These are phyloP conservation scores for Oxycera nigricornis DNA, from an alignment of 2,888 invertebrate genomes.

Conservation along the genomic window DNA sequence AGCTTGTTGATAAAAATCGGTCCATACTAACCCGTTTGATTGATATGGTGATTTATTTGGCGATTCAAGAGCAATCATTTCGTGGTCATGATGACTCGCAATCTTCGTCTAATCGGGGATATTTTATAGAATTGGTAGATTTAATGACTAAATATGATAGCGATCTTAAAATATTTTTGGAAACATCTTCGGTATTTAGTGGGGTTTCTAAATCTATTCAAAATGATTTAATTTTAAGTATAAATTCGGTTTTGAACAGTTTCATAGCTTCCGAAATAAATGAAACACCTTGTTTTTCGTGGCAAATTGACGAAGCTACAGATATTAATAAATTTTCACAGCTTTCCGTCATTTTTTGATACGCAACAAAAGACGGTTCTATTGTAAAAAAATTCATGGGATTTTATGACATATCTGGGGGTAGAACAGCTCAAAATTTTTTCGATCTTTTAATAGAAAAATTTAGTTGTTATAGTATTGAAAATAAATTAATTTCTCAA, in stretches of 20 bases:
- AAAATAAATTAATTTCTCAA: not conserved
- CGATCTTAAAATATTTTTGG: not conserved
- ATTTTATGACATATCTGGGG: not conserved
- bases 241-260: not conserved
- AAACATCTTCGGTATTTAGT: not conserved
- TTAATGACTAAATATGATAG: not conserved
- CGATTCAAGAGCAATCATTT: not conserved
- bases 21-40: not conserved
- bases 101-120: not conserved
- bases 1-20: not conserved
- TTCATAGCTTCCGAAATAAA: not conserved
- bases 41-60: not conserved
- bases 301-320: slow-evolving; percentile 4
- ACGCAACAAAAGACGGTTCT: not conserved
- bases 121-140: not conserved
- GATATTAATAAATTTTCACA: not conserved
- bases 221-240: not conserved
- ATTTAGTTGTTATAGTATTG: fast-evolving
- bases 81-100: not conserved
- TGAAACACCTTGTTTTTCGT: not conserved
- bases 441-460: not conserved
- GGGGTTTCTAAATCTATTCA: not conserved
- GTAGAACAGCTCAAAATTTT: not conserved
- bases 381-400: not conserved
- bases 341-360: not conserved